Conservation (phyloP, 2,888 invertebrate genomes). For the Macaria notata region DNA sequence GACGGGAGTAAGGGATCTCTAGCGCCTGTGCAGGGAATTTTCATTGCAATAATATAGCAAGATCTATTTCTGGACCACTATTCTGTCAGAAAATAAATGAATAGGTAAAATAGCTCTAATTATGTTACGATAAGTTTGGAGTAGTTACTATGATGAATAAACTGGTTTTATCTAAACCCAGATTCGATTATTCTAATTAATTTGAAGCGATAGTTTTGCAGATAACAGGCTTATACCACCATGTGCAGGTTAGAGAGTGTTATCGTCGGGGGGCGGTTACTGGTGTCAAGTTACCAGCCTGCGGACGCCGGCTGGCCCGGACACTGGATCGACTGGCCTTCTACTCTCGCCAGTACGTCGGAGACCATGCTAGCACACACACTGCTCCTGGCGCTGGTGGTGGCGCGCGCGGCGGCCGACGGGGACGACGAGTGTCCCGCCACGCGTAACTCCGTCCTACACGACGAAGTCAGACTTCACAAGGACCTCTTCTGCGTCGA, state of each 20-base stretch:
- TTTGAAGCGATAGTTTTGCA: neutral
- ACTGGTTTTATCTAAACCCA: too few relatives aligned
- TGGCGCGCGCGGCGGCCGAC: slow-evolving; percentile 13
- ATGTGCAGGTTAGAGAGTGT: slow-evolving; percentile 28
- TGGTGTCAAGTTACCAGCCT: slow-evolving; percentile 45
- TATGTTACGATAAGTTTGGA: too few relatives aligned
- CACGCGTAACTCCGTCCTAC: slow-evolving; percentile 44
- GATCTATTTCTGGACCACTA: too few relatives aligned
- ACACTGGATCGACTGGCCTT: too few relatives aligned
- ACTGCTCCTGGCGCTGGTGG: slow-evolving; percentile 34
- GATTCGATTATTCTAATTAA: too few relatives aligned
- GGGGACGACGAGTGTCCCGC: slow-evolving; percentile 48
- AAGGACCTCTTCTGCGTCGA: slow-evolving; percentile 82
- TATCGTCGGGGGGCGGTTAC: slow-evolving; percentile 64
- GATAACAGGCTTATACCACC: slow-evolving; percentile 13
- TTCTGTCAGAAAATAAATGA: too few relatives aligned
- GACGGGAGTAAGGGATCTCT: slow-evolving; percentile 65
- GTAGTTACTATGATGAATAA: too few relatives aligned
- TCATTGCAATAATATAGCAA: too few relatives aligned
- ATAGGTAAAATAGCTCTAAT: too few relatives aligned
- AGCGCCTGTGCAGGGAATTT: slow-evolving; percentile 53
- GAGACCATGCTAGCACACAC: slow-evolving; percentile 44
- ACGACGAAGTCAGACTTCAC: slow-evolving; percentile 70
- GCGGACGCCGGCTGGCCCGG: slow-evolving; percentile 3
- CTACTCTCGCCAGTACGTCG: slow-evolving; percentile 40